These are phyloP conservation scores for Calyptomena viridis DNA, from an alignment of 2,113 vertebrate species.

Conservation along the genomic window DNA sequence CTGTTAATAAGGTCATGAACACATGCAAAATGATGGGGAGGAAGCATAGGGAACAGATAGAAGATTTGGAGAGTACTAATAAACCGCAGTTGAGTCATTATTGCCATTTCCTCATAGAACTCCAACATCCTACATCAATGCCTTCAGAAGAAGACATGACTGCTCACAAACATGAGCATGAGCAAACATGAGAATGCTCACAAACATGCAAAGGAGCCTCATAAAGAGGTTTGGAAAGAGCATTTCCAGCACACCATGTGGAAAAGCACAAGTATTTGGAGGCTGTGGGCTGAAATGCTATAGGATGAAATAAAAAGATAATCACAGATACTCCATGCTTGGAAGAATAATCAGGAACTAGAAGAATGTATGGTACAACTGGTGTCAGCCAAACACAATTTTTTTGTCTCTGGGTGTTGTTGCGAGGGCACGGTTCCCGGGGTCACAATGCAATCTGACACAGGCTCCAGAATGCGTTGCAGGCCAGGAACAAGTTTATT, in stretches of 20 bases:
- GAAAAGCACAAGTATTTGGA: not conserved
- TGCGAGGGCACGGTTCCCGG: too few relatives aligned
- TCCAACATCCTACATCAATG: not conserved
- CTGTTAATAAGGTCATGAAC: not conserved
- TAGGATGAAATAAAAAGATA: not conserved
- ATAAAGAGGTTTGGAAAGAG: not conserved
- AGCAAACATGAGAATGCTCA: not conserved
- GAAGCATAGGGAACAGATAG: not conserved
- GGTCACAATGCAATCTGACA: too few relatives aligned
- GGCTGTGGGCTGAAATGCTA: not conserved
- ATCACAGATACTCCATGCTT: not conserved
- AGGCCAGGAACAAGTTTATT: too few relatives aligned
- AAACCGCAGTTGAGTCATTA: not conserved
- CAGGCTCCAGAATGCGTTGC: too few relatives aligned
- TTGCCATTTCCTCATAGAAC: not conserved
- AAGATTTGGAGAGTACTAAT: not conserved
- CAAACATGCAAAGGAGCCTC: not conserved
- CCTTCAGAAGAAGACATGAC: not conserved
- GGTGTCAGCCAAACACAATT: not conserved
- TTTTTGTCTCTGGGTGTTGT: too few relatives aligned
- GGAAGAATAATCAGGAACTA: not conserved
- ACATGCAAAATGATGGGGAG: not conserved
- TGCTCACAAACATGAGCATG: too few relatives aligned
- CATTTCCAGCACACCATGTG: not conserved
- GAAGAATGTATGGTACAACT: not conserved